Evolutionary conservation across 1,140 invertebrate genomes (phyloP).

Genomic region (Diachasma alloeum): DNA sequence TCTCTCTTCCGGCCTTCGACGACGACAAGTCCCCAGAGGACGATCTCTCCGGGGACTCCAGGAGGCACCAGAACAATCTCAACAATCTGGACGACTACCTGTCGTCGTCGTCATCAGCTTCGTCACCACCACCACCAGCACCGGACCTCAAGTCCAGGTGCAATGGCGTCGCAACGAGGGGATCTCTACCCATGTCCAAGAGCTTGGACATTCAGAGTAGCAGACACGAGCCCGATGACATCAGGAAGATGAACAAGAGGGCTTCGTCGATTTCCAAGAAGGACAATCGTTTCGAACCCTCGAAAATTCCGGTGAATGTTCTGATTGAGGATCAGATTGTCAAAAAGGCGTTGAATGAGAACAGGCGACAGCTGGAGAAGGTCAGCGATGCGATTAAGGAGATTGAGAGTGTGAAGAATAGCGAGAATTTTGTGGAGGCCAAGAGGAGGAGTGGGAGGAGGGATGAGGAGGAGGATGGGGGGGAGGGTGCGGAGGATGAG

Average conservation of each 20-base stretch:
- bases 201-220: slow-evolving; percentile 44
- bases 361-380: slow-evolving; percentile 58
- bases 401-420: slow-evolving; percentile 59
- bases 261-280: slow-evolving; percentile 24
- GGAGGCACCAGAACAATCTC: not conserved
- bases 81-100: not conserved
- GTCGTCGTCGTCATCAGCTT: slow-evolving; percentile 3
- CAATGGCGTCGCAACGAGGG: slow-evolving; percentile 41
- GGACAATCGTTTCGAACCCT: slow-evolving; percentile 22
- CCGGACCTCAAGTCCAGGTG: slow-evolving; percentile 39
- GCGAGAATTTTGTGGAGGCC: slow-evolving; percentile 34
- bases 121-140: slow-evolving; percentile 27
- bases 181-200: slow-evolving; percentile 45
- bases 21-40: slow-evolving; percentile 17
- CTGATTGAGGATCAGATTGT: slow-evolving; percentile 62
- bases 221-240: not conserved
- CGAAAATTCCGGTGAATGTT: slow-evolving; percentile 59
- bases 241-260: not conserved
- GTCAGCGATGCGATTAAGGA: slow-evolving; percentile 62
- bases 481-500: slow-evolving; percentile 36
- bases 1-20: slow-evolving; percentile 69
- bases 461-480: not conserved
- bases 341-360: slow-evolving; percentile 60
- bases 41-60: not conserved
- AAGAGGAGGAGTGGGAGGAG: slow-evolving; percentile 10